These are phyloP conservation scores for Hippocampus comes DNA, from an alignment of 2,113 vertebrate species.

Conservation along the genomic window DNA sequence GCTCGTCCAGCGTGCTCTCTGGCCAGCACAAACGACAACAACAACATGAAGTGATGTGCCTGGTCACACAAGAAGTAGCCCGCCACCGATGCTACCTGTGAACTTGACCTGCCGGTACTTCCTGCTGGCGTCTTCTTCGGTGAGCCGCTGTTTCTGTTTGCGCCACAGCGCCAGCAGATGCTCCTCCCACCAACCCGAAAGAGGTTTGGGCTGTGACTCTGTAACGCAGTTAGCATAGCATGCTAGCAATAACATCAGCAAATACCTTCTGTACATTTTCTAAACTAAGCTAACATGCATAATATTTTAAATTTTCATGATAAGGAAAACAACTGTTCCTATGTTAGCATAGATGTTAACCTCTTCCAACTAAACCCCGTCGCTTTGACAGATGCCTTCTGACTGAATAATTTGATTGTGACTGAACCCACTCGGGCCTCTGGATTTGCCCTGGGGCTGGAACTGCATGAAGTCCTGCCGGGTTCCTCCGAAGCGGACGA, in stretches of 20 bases:
- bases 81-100: conserved; percentile 55
- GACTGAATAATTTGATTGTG: not conserved
- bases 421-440: not conserved
- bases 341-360: too few relatives aligned
- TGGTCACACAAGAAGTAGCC: too few relatives aligned
- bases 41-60: not conserved
- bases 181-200: conserved; percentile 47
- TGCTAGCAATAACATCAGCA: not conserved
- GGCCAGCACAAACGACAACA: not conserved
- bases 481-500: conserved; percentile 88
- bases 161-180: conserved; percentile 60
- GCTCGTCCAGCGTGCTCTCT: conserved; percentile 82
- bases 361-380: too few relatives aligned
- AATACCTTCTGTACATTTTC: too few relatives aligned
- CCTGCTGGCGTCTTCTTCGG: conserved; percentile 52
- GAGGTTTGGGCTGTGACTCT: not conserved
- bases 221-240: not conserved
- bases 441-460: conserved; percentile 60
- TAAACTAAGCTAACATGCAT: too few relatives aligned
- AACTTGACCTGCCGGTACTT: conserved; percentile 51
- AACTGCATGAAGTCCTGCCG: conserved; percentile 89
- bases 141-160: conserved; percentile 41
- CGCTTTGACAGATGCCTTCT: not conserved
- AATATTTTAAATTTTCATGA: too few relatives aligned
- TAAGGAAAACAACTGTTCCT: too few relatives aligned